Base-by-base conservation (phyloP, 2,888 invertebrate species). In the Fragum whitleyi region DNA sequence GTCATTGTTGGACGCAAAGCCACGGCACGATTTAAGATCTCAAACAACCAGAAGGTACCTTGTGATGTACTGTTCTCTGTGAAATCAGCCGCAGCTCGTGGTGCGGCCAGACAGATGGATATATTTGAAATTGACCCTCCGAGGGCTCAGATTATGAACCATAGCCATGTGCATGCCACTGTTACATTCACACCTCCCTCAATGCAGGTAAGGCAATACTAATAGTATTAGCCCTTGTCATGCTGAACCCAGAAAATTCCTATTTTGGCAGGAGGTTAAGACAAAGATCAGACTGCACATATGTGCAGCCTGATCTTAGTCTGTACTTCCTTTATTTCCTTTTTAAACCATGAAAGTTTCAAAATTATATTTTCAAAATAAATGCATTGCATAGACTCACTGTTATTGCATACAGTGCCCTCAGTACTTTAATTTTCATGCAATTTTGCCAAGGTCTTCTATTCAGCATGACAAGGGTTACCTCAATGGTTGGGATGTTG, bases 151-250 rank as follows among this genome's bases (percentile, higher is more conserved):
- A 92, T 94, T 19, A 85, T 92, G 65, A 92, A 93, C 53, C 93
- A 93, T 81, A 92, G 94, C 77, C 89, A 91, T 84, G 90, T 91
- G 65, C 94, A 93, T 86, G 94, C 91, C 47, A 92, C 92, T 3
- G 91, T 94, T 32, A 90, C 92, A 65, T 94, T 94, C 88, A 91
- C 90, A n/a, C 94, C 94, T 36, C 91, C 91, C 11, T 91, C 94
- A 16, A 94, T 94, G 93, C 94, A 93, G 92, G 93, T 93, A 71
- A 73, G 83, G 74, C 9, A n/a, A 23, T 39, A n/a, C n/a, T n/a
- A n/a, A n/a, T n/a, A n/a, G n/a, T n/a, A n/a, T n/a, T n/a, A n/a
- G n/a, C n/a, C n/a, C n/a, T n/a, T n/a, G n/a, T n/a, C n/a, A n/a
- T n/a, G n/a, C n/a, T n/a, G n/a, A n/a, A n/a, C n/a, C n/a, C n/a